Percentiles rank a stretch among this genome's conserved stretches.
Conservation (phyloP, 2,888 invertebrate genomes). For the Neoscelio sp. region DNA sequence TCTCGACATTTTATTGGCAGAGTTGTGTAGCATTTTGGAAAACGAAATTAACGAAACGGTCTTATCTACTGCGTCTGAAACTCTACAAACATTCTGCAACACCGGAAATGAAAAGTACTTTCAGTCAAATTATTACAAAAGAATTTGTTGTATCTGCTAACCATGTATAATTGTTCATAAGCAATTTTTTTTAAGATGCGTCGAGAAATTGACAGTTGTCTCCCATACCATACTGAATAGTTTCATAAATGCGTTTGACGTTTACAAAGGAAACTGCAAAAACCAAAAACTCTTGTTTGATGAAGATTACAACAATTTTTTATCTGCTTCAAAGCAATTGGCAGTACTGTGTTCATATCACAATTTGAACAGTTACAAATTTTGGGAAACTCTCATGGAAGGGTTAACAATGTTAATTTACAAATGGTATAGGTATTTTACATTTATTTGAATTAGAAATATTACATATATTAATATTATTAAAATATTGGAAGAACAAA, state of each 20-base stretch:
- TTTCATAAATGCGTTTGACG: too few species aligned
- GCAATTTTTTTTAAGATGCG: too few species aligned
- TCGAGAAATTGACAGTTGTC: too few species aligned
- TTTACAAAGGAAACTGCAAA: too few species aligned
- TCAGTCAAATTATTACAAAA: not conserved
- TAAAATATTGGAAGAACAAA: too few species aligned
- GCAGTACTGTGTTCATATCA: slow-evolving; percentile 3
- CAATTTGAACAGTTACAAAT: slow-evolving; percentile 1
- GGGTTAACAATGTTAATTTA: not conserved
- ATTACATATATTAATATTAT: too few species aligned
- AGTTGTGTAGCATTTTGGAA: slow-evolving; percentile 5
- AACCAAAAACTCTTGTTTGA: too few species aligned
- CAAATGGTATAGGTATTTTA: slow-evolving; percentile 8
- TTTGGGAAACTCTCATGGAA: not conserved
- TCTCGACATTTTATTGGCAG: not conserved
- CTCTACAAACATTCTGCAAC: not conserved
- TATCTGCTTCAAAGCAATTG: slow-evolving; percentile 24
- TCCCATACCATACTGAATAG: too few species aligned
- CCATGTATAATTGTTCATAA: too few species aligned
- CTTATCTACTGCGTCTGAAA: slow-evolving; percentile 10
- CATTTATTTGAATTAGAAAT: too few species aligned
- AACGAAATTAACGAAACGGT: not conserved
- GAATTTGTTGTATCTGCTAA: too few species aligned
- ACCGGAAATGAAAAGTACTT: not conserved
- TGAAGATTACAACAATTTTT: too few species aligned